Base-by-base conservation (phyloP, 1,140 invertebrate species). In the Hycleus cichorii region DNA sequence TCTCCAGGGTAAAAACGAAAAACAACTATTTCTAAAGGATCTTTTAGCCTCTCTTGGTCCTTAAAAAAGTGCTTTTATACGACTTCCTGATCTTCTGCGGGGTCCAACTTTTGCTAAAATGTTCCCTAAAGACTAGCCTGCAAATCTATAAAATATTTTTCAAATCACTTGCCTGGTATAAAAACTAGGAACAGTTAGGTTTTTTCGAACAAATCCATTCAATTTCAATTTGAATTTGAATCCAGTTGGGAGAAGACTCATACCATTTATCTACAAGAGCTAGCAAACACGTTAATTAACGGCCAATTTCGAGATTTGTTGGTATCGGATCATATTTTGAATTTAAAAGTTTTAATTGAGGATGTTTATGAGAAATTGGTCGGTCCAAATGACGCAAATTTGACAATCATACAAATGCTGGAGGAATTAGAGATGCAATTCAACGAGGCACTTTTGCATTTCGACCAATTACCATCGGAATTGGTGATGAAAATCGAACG, bases 321-420 rank as follows among this genome's bases (percentile, higher is more conserved):
- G 2, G 78, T 80, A 27, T 81, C 81, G 51, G 78, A 80, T 10
- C 73, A 76, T 7, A 77, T 80, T 7, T 67, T 85, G 5, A 78
- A 79, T 59, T 64, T 85, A 47, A 76, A 79, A 64, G 78, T 84
- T 47, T 83, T 80, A 64, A 74, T 86, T 18, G 81, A 86, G 65
- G 82, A 83, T 51, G 77, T 84, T 8, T 87, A 84, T 64, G 81
- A 85, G 66, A 77, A 76, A 59, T 74, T 82, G 39, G 76, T 86
- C 55, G 80, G 70, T 50, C 73, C 74, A 59, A 84, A 77, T 68
- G 80, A 80, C 62, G 77, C 64, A 57, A 75, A 77, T 57, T 74
- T 78, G 47, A 78, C 74, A 62, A 74, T 70, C 48, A 80, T 72
- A 63, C 73, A 71, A 62, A 85, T 81, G 75, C 81, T 84, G 78